phyloP scores from a whole-genome alignment of 92 coral and sea anemone genomes.

The Micromussa lordhowensis region DNA sequence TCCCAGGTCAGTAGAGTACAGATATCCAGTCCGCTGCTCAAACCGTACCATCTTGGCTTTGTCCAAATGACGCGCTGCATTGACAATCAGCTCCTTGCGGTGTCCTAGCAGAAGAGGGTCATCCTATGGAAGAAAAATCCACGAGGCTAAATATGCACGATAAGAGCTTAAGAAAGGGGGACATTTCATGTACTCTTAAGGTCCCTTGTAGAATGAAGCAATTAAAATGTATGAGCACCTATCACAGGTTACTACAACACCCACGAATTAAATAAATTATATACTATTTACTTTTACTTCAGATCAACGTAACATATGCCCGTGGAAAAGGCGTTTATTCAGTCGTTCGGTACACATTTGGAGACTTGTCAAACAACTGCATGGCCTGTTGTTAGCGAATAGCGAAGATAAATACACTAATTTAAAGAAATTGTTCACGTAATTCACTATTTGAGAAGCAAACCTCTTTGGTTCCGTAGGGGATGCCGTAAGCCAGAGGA shows the following conservation, averaged over 20 bases:
- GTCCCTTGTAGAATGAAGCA: too few species aligned
- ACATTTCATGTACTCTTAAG: too few species aligned
- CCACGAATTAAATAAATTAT: background rate
- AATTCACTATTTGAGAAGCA: background rate
- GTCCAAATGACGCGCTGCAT: conserved; percentile 89
- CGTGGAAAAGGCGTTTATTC: background rate
- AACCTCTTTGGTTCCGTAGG: conserved; percentile 91
- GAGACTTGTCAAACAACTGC: background rate
- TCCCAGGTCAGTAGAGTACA: conserved; percentile 85
- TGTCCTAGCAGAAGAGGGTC: conserved; percentile 84
- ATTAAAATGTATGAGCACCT: too few species aligned
- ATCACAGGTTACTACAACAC: background rate
- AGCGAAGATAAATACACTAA: background rate
- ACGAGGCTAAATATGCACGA: background rate
- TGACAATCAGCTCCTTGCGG: conserved; percentile 79
- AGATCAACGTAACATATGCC: background rate
- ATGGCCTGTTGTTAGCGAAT: background rate
- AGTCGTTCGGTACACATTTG: background rate
- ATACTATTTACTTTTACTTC: background rate
- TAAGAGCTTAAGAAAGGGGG: background rate
- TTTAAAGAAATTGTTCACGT: background rate
- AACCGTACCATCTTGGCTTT: conserved; percentile 95
- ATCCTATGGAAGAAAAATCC: conserved; percentile 50
- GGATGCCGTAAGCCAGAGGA: conserved; percentile 95
- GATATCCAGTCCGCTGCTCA: conserved; percentile 77